phyloP scores from a whole-genome alignment of 37 sponge, comb jelly and placozoan species.

The Agelas oroides region DNA sequence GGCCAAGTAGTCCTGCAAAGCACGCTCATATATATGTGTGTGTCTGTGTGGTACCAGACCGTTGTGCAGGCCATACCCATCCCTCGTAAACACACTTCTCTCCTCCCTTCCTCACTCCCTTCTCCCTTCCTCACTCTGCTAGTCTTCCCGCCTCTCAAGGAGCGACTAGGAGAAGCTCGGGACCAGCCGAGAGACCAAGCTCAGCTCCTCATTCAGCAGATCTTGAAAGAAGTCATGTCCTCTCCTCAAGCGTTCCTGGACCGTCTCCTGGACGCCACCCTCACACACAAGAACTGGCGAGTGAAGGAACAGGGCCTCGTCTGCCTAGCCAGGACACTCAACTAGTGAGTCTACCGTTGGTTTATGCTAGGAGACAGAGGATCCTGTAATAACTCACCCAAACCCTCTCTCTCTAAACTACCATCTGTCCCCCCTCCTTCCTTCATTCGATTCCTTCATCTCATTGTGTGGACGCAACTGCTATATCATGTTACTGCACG shows the following conservation, averaged over 20 bases:
- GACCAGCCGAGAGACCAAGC: conserved; percentile 74
- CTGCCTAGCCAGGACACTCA: conserved; percentile 62
- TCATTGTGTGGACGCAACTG: no score
- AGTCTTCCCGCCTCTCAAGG: conserved; percentile 69
- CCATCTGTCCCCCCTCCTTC: background rate
- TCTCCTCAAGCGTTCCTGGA: conserved; percentile 47
- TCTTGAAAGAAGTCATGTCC: conserved; percentile 40
- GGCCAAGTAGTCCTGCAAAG: no score
- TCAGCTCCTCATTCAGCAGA: conserved; percentile 58
- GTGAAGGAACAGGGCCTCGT: conserved; percentile 81
- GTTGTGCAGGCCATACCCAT: no score
- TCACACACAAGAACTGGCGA: conserved; percentile 85
- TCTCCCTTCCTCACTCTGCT: no score
- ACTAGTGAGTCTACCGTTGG: conserved; percentile 49
- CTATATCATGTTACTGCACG: background rate
- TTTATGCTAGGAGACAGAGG: no score
- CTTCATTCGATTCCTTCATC: background rate
- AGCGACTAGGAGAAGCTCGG: conserved; percentile 78
- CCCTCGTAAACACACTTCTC: no score
- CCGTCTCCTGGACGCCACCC: conserved; percentile 46
- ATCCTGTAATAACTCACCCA: background rate
- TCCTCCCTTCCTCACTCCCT: no score
- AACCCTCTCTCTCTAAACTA: background rate
- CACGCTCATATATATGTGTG: no score
- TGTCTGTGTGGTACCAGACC: no score